Base-by-base conservation (phyloP, 2,888 invertebrate genomes). In the Slavum lentiscoides region DNA sequence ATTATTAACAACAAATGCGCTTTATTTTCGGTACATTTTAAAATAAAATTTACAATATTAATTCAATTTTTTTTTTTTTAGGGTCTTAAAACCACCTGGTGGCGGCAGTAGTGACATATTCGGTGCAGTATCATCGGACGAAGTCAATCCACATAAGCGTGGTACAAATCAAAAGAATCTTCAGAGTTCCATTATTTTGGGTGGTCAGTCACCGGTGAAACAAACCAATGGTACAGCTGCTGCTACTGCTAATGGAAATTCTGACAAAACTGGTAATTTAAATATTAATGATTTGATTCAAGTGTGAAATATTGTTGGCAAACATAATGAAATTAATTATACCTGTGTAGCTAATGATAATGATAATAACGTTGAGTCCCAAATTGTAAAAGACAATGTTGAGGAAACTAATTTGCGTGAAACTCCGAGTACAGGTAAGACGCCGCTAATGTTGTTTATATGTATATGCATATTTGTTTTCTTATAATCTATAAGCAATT, bases 71-170 rank as follows among this genome's bases (percentile, higher is more conserved):
- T 84, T 49, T 83, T 87, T 87, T 30, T 30, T 23, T 87, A 91
- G 85, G 85, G 87, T 17, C 87, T 84, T 84, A 84, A 85, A 83
- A 83, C 85, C 82, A 84, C 85, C 83, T 84, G 86, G 84, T 83
- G 84, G 84, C 64, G 84, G 84, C n/a, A 89, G 89, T 84, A 89
- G 89, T 84, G 89, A 90, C 86, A 89, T 90, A 85, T 90, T 90
- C 84, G 87, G 87, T 73, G 61, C 59, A 59, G 39, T 59, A 59
- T 53, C 72, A 17, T 67, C 62, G 9, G 69, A 82, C 58, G 64
- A 82, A 69, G 69, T 75, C 19, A 82, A 66, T 64, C 70, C 70
- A 19, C 75, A 82, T 66, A 76, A 76, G 37, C 76, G 76, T 49
- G 82, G 82, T 76, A 76, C 69, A 70, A 75, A 82, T 70, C 70